These are phyloP conservation scores for Morpho helenor DNA, from an alignment of 2,888 invertebrate species.

Conservation along the genomic window DNA sequence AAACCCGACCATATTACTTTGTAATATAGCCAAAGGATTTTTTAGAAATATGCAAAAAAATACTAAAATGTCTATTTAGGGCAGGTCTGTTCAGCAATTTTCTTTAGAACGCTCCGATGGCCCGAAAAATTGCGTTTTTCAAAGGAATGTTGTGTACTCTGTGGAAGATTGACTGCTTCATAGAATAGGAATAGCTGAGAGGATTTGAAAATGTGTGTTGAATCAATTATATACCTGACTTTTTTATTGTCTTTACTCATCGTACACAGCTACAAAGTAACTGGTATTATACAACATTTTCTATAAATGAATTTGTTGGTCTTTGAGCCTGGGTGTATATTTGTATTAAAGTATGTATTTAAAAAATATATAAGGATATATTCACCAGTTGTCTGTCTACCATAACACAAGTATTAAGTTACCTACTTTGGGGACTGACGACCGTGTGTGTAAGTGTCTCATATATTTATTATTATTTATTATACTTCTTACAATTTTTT, in stretches of 20 bases:
- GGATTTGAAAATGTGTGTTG: background rate
- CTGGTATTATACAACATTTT: too few species aligned
- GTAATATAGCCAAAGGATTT: constrained; percentile 21
- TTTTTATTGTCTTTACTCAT: background rate
- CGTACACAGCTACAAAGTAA: background rate
- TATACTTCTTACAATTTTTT: too few species aligned
- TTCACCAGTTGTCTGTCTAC: too few species aligned
- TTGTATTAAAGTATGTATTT: too few species aligned
- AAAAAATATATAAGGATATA: too few species aligned
- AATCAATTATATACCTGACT: background rate
- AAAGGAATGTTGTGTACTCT: constrained; percentile 47
- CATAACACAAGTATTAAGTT: too few species aligned
- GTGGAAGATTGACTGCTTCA: constrained; percentile 40
- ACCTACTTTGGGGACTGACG: too few species aligned
- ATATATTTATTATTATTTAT: too few species aligned
- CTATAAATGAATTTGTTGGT: too few species aligned
- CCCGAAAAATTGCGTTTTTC: constrained; percentile 71
- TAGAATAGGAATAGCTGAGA: constrained; percentile 10
- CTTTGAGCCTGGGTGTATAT: too few species aligned
- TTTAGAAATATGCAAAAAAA: constrained; percentile 33
- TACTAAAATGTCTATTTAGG: constrained; percentile 49
- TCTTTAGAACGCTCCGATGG: constrained; percentile 70
- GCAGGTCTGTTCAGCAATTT: constrained; percentile 58
- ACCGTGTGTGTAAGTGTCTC: too few species aligned
- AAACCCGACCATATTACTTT: constrained; percentile 35